Conservation (phyloP, 2,113 vertebrate genomes). For the Melanocharis versteri region DNA sequence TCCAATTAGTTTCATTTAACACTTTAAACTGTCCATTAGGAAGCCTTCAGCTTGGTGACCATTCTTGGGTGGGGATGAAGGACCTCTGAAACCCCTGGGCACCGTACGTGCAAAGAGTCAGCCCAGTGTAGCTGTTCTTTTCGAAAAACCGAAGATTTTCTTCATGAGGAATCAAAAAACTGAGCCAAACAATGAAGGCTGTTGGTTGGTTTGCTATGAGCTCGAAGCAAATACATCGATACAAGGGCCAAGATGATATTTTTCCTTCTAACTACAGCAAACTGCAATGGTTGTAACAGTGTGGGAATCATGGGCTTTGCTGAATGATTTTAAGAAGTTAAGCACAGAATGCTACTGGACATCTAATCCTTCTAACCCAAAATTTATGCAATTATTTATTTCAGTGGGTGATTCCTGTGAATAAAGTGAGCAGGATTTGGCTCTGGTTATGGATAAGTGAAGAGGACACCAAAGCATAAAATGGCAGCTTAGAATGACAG, state of each 20-base stretch:
- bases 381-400: constrained; percentile 42
- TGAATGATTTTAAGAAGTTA: not conserved
- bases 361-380: constrained; percentile 14
- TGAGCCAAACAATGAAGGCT: not conserved
- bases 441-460: constrained; percentile 20
- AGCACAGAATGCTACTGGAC: not conserved
- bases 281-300: not conserved
- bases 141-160: not conserved
- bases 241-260: not conserved
- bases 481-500: constrained; percentile 40
- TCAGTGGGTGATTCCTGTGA: constrained; percentile 1
- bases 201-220: not conserved
- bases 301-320: not conserved
- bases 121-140: not conserved
- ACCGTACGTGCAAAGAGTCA: fast-evolving
- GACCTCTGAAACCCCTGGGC: not conserved
- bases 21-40: not conserved
- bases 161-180: not conserved
- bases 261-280: not conserved
- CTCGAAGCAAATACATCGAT: not conserved
- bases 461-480: constrained; percentile 40
- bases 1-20: not conserved
- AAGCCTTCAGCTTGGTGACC: not conserved
- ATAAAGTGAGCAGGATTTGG: constrained; percentile 29
- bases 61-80: not conserved